phyloP scores from a whole-genome alignment of 1,140 invertebrate genomes.

The Cherax destructor region DNA sequence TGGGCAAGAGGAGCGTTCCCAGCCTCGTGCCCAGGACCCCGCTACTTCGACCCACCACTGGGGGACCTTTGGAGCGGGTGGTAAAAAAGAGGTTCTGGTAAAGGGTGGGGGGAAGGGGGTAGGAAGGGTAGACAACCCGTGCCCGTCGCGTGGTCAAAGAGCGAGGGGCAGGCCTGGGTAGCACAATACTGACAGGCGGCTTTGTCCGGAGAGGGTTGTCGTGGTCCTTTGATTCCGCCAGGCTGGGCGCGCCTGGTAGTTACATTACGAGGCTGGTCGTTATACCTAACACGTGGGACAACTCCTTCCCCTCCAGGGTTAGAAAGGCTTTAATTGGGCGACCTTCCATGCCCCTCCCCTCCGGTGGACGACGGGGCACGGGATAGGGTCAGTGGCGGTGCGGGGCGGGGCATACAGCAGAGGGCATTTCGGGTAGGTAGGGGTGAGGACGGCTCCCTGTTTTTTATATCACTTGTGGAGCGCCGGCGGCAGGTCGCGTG shows the following conservation, averaged over 20 bases:
- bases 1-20: background rate
- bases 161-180: background rate
- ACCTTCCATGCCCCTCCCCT: conserved; percentile 38
- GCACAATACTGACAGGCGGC: conserved; percentile 47
- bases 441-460: conserved; percentile 33
- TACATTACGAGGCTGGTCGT: background rate
- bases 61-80: conserved; percentile 34
- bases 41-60: conserved; percentile 40
- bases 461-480: conserved; percentile 60
- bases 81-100: conserved; percentile 60
- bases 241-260: background rate
- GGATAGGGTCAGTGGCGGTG: conserved; percentile 52
- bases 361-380: background rate
- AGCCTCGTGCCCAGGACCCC: conserved; percentile 55
- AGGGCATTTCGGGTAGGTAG: background rate
- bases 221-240: conserved; percentile 4
- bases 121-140: conserved; percentile 25
- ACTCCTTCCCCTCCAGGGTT: conserved; percentile 2
- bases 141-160: conserved; percentile 60
- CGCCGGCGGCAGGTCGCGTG: conserved; percentile 35
- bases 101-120: conserved; percentile 15
- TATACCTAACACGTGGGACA: background rate
- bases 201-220: conserved; percentile 48
- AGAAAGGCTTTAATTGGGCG: conserved; percentile 61
- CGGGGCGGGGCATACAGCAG: conserved; percentile 32